Conservation (phyloP, 2,797 vertebrate species). For the Molossus alvarezi region DNA sequence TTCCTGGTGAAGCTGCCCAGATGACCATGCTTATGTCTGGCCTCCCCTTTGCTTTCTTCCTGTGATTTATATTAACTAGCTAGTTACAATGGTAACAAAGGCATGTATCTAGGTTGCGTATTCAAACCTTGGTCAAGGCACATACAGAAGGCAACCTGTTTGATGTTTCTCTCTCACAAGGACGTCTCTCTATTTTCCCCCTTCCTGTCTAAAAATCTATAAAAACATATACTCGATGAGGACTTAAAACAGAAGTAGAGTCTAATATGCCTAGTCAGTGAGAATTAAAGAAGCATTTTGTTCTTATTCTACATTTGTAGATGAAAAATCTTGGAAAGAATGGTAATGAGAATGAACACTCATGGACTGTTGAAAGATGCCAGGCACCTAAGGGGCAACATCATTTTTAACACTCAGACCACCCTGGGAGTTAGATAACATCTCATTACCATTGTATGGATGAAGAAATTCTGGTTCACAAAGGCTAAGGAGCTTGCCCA, state of each 20-base stretch:
- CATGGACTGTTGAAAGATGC: background rate
- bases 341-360: background rate
- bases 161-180: background rate
- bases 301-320: background rate
- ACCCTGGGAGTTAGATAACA: background rate
- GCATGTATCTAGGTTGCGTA: background rate
- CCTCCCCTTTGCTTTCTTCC: background rate
- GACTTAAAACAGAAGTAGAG: background rate
- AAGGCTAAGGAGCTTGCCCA: background rate
- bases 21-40: background rate
- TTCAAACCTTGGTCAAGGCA: background rate
- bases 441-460: background rate
- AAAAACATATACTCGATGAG: background rate
- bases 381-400: background rate
- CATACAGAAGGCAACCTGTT: background rate
- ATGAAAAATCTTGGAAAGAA: background rate
- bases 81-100: background rate
- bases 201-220: background rate
- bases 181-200: background rate
- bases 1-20: background rate
- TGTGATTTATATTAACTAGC: background rate
- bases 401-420: background rate
- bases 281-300: conserved; percentile 28
- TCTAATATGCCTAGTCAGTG: background rate
- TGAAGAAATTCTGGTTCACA: background rate